These are phyloP conservation scores for Ruditapes philippinarum DNA, from an alignment of 1,140 invertebrate genomes.

Conservation along the genomic window DNA sequence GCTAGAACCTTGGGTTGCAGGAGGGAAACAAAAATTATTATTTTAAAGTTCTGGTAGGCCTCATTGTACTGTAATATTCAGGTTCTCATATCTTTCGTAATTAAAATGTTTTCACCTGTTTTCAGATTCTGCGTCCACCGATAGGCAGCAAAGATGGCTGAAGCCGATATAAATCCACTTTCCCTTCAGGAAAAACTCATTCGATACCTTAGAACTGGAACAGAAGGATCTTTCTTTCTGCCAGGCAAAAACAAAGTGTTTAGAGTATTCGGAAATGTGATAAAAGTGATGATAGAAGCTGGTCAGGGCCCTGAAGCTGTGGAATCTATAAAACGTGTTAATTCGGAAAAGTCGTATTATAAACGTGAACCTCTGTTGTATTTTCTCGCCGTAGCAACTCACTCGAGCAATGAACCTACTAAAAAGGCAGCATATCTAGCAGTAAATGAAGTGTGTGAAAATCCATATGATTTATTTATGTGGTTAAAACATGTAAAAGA, in stretches of 20 bases:
- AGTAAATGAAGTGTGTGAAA: conserved; percentile 88
- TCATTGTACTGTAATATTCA: no score
- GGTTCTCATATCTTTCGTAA: no score
- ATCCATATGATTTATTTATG: conserved; percentile 88
- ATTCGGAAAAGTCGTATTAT: conserved; percentile 68
- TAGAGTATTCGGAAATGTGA: conserved; percentile 42
- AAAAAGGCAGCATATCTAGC: conserved; percentile 88
- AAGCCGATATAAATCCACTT: not conserved
- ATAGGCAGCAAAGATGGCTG: conserved; percentile 22
- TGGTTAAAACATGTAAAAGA: conserved; percentile 89
- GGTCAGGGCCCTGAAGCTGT: conserved; percentile 66
- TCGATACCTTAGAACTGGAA: conserved; percentile 57
- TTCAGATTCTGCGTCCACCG: not conserved
- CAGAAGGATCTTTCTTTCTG: conserved; percentile 54
- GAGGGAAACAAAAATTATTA: no score
- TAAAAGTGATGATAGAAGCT: conserved; percentile 47
- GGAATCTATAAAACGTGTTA: conserved; percentile 59
- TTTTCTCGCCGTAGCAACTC: conserved; percentile 88
- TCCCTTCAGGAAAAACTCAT: conserved; percentile 41
- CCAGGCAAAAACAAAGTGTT: conserved; percentile 65
- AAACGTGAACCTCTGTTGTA: conserved; percentile 88
- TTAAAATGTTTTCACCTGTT: no score
- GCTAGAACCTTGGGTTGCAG: no score
- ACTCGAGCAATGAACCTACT: conserved; percentile 81
- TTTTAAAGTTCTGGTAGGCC: no score